Percentiles rank a stretch among this genome's conserved stretches.
phyloP scores from a whole-genome alignment of 1,140 invertebrate genomes.

The Probaryconus sp. region DNA sequence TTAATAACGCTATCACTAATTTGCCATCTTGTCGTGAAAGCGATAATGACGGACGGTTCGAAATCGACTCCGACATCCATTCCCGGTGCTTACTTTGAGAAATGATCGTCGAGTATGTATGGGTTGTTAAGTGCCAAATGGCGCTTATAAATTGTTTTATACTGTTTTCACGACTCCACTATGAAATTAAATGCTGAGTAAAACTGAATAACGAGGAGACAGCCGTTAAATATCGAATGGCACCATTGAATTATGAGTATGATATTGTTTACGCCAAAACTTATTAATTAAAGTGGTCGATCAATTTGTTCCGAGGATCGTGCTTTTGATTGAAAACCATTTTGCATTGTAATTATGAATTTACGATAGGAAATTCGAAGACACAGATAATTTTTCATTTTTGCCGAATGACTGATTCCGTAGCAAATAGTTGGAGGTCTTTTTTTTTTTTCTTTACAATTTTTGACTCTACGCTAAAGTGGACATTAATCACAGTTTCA shows the following conservation, averaged over 20 bases:
- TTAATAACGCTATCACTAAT: slow-evolving; percentile 54
- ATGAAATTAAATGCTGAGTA: slow-evolving; percentile 38
- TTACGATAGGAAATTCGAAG: too few relatives aligned
- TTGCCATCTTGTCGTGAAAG: slow-evolving; percentile 47
- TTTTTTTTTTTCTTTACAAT: too few relatives aligned
- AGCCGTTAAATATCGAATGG: too few relatives aligned
- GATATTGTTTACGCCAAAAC: slow-evolving; percentile 39
- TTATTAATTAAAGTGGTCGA: slow-evolving; percentile 1
- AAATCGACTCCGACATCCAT: slow-evolving; percentile 51
- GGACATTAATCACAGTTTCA: too few relatives aligned
- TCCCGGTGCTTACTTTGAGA: slow-evolving; percentile 50
- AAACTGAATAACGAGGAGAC: too few relatives aligned
- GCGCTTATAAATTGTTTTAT: slow-evolving; percentile 58
- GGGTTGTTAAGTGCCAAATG: slow-evolving; percentile 53
- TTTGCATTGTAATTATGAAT: neutral
- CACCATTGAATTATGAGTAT: slow-evolving; percentile 29
- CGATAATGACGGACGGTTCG: slow-evolving; percentile 51
- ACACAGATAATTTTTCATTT: too few relatives aligned
- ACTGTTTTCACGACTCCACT: slow-evolving; percentile 48
- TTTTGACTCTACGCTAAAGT: too few relatives aligned
- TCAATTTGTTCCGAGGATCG: too few relatives aligned
- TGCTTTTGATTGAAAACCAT: slow-evolving; percentile 3
- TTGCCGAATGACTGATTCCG: too few relatives aligned
- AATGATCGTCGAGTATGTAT: slow-evolving; percentile 39
- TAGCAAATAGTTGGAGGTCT: too few relatives aligned